These are phyloP conservation scores for Euplagia quadripunctaria DNA, from an alignment of 2,888 invertebrate genomes.

Conservation along the genomic window DNA sequence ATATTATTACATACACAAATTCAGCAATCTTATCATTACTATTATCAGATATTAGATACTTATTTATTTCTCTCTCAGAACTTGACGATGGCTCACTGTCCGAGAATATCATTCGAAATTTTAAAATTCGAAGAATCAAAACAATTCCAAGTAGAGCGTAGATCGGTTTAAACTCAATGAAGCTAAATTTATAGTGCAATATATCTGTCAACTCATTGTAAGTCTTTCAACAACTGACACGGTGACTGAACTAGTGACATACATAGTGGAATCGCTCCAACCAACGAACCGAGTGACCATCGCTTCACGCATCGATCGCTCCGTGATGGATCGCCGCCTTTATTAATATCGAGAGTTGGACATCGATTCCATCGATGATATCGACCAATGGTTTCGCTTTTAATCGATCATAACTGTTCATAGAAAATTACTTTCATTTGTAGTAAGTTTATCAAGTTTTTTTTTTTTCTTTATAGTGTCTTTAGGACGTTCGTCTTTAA, in stretches of 20 bases:
- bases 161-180: not conserved
- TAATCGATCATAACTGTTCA: constrained; percentile 19
- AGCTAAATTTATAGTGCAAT: not conserved
- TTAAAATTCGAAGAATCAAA: too few relatives aligned
- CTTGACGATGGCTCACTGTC: too few relatives aligned
- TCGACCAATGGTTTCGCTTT: constrained; percentile 5
- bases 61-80: too few relatives aligned
- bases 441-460: not conserved
- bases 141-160: too few relatives aligned
- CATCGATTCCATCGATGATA: constrained; percentile 4
- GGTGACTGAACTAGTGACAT: constrained; percentile 30
- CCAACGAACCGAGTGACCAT: constrained; percentile 18
- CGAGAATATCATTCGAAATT: too few relatives aligned
- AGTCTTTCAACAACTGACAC: constrained; percentile 20
- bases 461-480: not conserved
- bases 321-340: constrained; percentile 16
- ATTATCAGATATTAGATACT: too few relatives aligned
- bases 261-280: constrained; percentile 23
- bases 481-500: not conserved
- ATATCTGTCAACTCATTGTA: constrained; percentile 1
- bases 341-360: constrained; percentile 15
- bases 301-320: constrained; percentile 27
- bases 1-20: too few relatives aligned
- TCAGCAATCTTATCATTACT: too few relatives aligned
- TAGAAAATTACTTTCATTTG: constrained; percentile 5